A percentile compares a stretch with the other conserved stretches of the same genome.
Evolutionary conservation across 2,888 invertebrate genomes (phyloP).

Genomic region (Nephrotoma flavescens): DNA sequence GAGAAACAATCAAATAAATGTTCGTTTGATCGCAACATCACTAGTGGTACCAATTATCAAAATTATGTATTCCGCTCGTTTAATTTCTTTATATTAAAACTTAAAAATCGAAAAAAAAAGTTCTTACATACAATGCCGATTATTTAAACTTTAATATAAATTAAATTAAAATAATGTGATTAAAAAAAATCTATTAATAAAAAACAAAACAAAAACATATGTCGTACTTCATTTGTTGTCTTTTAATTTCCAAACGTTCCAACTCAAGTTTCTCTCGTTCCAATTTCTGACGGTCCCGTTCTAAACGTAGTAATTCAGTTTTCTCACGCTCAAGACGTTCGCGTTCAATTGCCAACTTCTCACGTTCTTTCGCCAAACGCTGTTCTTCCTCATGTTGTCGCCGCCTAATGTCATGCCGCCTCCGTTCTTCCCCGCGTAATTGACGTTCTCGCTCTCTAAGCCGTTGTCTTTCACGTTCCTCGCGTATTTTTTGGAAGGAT

Average conservation of each 20-base stretch:
- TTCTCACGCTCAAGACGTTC: slow-evolving; percentile 81
- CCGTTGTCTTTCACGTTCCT: slow-evolving; percentile 63
- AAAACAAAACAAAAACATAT: slow-evolving; percentile 1
- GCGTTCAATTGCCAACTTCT: slow-evolving; percentile 66
- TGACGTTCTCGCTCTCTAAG: slow-evolving; percentile 68
- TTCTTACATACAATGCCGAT: not conserved
- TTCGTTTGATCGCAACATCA: not conserved
- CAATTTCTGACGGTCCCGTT: slow-evolving; percentile 67
- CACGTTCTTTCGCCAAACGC: slow-evolving; percentile 64
- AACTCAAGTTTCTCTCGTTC: slow-evolving; percentile 60
- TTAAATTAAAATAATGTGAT: not conserved
- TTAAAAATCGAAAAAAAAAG: not conserved
- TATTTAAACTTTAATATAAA: not conserved
- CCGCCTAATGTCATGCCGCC: slow-evolving; percentile 65
- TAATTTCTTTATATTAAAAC: not conserved
- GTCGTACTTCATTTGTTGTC: slow-evolving; percentile 54
- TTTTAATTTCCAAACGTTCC: slow-evolving; percentile 70
- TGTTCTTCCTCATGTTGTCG: slow-evolving; percentile 74
- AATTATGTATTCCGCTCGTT: not conserved
- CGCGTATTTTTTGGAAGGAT: slow-evolving; percentile 68
- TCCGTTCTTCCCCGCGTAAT: slow-evolving; percentile 59
- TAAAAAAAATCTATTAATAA: not conserved
- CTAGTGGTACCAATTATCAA: not conserved
- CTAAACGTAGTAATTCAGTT: slow-evolving; percentile 66
- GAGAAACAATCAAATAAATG: not conserved